phyloP scores from a whole-genome alignment of 53 echinoderm and acorn worm species.

The Arbacia lixula region DNA sequence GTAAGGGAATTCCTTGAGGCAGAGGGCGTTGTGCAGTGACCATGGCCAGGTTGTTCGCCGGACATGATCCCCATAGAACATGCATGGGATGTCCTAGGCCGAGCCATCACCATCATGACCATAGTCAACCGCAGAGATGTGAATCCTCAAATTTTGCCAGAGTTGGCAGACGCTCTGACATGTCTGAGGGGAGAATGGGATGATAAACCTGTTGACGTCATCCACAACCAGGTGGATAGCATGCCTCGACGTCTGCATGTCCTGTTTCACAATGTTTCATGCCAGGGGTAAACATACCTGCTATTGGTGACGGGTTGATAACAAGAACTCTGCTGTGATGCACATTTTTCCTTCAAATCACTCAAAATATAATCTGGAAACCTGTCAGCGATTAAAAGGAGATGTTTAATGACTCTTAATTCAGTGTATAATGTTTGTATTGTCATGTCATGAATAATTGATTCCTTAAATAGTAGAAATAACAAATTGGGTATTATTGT shows the following conservation, averaged over 20 bases:
- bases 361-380: not conserved
- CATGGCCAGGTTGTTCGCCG: slow-evolving; percentile 8
- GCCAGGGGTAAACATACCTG: slow-evolving; percentile 2
- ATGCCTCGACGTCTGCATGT: not conserved
- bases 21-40: not conserved
- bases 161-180: not conserved
- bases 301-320: not conserved
- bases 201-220: not conserved
- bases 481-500: no score
- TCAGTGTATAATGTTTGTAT: no score
- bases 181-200: slow-evolving; percentile 10
- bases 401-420: no score
- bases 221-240: not conserved
- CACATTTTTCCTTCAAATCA: not conserved
- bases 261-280: not conserved
- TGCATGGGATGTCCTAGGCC: not conserved
- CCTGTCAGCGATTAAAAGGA: no score
- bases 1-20: slow-evolving; percentile 17
- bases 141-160: not conserved
- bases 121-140: not conserved
- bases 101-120: no score
- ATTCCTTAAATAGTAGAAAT: no score
- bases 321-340: slow-evolving; percentile 1
- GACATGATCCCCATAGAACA: slow-evolving; percentile 9
- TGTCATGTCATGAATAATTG: no score